Evolutionary conservation across 2,888 invertebrate genomes (phyloP).

Genomic region (Steinernema carpocapsae): DNA sequence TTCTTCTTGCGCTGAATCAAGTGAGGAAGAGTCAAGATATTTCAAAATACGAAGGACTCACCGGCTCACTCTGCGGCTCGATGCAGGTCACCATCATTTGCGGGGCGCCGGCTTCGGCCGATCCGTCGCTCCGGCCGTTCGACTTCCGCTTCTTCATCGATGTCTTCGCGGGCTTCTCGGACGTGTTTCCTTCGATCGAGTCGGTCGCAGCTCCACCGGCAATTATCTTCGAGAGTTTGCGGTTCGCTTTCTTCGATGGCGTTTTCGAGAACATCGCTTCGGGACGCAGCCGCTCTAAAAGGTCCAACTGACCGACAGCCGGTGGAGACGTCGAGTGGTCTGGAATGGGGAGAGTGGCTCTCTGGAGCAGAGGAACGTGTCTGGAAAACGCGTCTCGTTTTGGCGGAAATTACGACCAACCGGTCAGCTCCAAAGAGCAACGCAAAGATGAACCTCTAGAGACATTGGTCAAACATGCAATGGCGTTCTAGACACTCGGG

Average conservation of each 20-base stretch:
- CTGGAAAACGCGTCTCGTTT: too few relatives aligned
- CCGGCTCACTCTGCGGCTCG: background rate
- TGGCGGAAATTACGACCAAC: too few relatives aligned
- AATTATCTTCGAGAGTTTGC: background rate
- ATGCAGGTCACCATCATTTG: background rate
- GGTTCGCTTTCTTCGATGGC: conserved; percentile 19
- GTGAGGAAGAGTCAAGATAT: background rate
- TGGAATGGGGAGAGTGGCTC: too few relatives aligned
- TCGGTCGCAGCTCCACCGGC: background rate
- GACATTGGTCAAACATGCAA: too few relatives aligned
- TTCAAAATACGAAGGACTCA: background rate
- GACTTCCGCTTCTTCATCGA: background rate
- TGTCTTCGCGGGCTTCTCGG: background rate
- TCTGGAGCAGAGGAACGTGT: too few relatives aligned
- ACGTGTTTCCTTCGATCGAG: background rate
- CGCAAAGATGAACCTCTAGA: too few relatives aligned
- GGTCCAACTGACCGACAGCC: too few relatives aligned
- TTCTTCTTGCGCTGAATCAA: background rate
- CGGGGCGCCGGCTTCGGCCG: background rate
- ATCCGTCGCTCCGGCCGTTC: background rate
- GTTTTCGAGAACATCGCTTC: background rate
- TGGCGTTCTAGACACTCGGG: too few relatives aligned
- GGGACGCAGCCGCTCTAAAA: too few relatives aligned
- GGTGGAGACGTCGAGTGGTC: too few relatives aligned
- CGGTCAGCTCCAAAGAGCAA: too few relatives aligned